Base-by-base conservation (phyloP, 2,113 vertebrate species). In the Peromyscus maniculatus region DNA sequence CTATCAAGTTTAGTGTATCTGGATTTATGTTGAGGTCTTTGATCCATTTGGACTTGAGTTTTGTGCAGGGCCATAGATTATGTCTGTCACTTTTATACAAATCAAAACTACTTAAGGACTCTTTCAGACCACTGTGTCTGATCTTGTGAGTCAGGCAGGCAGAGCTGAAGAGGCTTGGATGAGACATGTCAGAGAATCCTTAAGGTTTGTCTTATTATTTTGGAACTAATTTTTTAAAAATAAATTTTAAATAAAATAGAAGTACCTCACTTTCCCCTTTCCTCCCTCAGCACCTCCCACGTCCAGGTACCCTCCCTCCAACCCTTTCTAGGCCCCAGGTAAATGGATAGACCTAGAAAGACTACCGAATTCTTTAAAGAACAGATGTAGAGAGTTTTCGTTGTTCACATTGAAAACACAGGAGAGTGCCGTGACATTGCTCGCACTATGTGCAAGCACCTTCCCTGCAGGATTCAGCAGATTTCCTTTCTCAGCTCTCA, bases 61-160 rank as follows among this genome's bases (percentile, higher is more conserved):
- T 74, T 9, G 4, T 74, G n/a, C n/a, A 74, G 17, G 3, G 3
- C 10, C 19, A 22, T 74, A 74, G 13, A 74, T 39, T 66, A 21
- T 72, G 1, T 62, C 84, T 19, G 71, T 91, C 67, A 19, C 36
- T 89, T 83, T 89, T 91, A 43, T 28, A 72, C 3, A 93, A 69
- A 78, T 90, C 8, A 87, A 59, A 89, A 95, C 62, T 91, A 92
- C 22, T 39, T 80, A 89, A n/a, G 7, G 8, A 43, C 59, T n/a
- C 33, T 96, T 97, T 69, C 62, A 93, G 22, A 82, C 7, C 1
- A 39, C 19, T 64, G 16, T 88, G 16, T 11, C 82, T 93, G 46
- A 91, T 93, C 96, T 96, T 91, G 1, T 77, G 80, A 91, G 66
- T 93, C 24, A 80, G 43, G 97, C 21, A n/a, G 39, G 84, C 83